Evolutionary conservation across 2,797 vertebrate genomes (phyloP).

Genomic region (Enteromius treurensis): DNA sequence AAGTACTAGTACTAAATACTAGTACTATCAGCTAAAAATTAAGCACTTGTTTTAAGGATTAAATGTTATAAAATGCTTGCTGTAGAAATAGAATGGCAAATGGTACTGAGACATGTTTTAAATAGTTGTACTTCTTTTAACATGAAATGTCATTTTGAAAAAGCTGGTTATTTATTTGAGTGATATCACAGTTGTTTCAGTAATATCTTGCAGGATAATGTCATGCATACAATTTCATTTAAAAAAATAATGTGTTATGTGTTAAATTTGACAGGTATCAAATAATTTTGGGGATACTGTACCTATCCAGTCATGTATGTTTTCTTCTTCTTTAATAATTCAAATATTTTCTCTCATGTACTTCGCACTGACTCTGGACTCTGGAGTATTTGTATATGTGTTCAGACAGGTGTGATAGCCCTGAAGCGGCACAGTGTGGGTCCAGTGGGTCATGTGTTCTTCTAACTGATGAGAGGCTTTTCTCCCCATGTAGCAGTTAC

Average conservation of each 20-base stretch:
- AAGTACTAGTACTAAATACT: background rate
- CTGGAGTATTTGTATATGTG: slow-evolving; percentile 13
- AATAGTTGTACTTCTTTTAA: background rate
- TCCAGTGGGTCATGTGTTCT: slow-evolving; percentile 15
- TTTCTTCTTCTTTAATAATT: background rate
- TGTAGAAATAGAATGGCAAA: background rate
- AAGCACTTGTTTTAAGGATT: background rate
- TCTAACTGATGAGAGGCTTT: slow-evolving; percentile 32
- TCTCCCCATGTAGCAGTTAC: background rate
- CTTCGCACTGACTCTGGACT: background rate
- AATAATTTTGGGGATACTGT: background rate
- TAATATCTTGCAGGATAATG: background rate
- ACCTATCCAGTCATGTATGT: background rate
- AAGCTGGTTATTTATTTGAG: background rate
- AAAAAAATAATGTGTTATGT: background rate
- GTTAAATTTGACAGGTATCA: background rate
- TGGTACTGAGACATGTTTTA: background rate
- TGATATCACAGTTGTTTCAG: background rate
- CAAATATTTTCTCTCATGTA: background rate
- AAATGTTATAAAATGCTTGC: background rate
- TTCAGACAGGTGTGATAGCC: slow-evolving; percentile 18
- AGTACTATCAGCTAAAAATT: background rate
- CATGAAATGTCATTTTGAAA: background rate
- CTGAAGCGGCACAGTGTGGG: background rate
- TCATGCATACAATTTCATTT: background rate